A percentile compares a stretch with the other conserved stretches of the same genome.
These are phyloP conservation scores for Rhizoglyphus robini DNA, from an alignment of 1,140 invertebrate genomes.

Conservation along the genomic window DNA sequence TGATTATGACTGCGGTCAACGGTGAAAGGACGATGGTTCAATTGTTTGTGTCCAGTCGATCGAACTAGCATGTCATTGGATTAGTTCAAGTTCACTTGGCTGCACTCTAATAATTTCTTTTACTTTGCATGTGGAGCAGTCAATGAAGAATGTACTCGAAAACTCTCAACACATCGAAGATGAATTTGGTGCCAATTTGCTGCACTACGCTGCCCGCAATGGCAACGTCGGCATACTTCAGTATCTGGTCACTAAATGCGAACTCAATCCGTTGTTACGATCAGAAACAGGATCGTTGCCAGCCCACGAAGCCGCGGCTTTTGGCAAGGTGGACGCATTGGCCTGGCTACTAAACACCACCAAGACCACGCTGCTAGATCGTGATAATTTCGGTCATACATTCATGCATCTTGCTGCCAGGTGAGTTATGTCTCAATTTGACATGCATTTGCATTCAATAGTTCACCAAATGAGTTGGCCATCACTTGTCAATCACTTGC, in stretches of 20 bases:
- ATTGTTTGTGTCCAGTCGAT: no score
- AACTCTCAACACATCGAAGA: constrained; percentile 28
- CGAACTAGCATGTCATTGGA: no score
- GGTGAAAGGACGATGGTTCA: no score
- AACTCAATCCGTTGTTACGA: constrained; percentile 29
- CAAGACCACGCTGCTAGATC: constrained; percentile 31
- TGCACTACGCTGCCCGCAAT: constrained; percentile 37
- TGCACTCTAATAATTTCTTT: no score
- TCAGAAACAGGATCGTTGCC: constrained; percentile 34
- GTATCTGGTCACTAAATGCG: constrained; percentile 30
- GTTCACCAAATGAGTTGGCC: background rate
- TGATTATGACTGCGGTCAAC: no score
- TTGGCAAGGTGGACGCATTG: constrained; percentile 32
- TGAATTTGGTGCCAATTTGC: constrained; percentile 32
- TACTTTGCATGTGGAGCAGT: no score
- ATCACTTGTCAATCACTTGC: background rate
- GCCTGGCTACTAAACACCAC: constrained; percentile 35
- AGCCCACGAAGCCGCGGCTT: constrained; percentile 37
- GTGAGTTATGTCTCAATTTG: constrained; percentile 18
- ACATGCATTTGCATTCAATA: background rate
- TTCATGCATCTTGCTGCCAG: constrained; percentile 36
- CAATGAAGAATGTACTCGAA: constrained; percentile 22
- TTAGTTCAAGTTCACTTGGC: no score
- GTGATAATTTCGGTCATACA: constrained; percentile 35
- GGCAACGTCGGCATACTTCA: constrained; percentile 31